Evolutionary conservation across 2,113 vertebrate species (phyloP), one percentile per base, ranked within the genome.

Genomic region (Centrocercus urophasianus): DNA sequence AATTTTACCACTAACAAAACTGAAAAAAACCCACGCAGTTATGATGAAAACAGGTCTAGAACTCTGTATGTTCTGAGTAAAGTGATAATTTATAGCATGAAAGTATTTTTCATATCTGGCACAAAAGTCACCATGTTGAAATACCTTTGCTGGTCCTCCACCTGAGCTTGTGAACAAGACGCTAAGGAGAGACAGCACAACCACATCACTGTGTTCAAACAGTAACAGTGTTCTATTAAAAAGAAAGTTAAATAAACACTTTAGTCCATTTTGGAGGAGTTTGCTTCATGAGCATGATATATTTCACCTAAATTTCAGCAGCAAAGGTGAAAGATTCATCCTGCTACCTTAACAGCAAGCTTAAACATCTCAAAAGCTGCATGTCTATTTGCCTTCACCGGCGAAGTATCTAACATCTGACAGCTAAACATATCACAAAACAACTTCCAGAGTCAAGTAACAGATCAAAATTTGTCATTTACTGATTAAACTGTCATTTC

Each of bases 61-160:
- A 3, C 3, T 52, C 11, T 43, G 25, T 27, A 74, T 76, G 24
- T 72, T 86, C 8, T 11, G 2, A 15, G 14, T 65, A 57, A 80
- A 67, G 30, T 56, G 54, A 12, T 54, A 84, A 6, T 59, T 65
- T 50, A 47, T 2, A 82, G 16, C 25, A 66, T 40, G 42, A 12
- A 50, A 10, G 56, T 28, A 22, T 76, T 59, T 59, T 81, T 64
- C 25, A 64, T 2, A 18, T 34, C 15, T 19, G 14, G 10, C 48
- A 82, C 61, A 94, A 90, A 6, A 4, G 63, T 3, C 52, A 17
- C 27, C 52, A 54, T 18, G 52, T 65, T 89, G 54, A 81, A 95
- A 75, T 97, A 99, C 99, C 99, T 99, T 99, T 69, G 99, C 98
- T 56, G 99, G 99, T 88, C 99, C 99, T 66, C 99, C 99, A 86